Evolutionary conservation across 2,888 invertebrate genomes (phyloP).

Genomic region (Nycteola revayana): DNA sequence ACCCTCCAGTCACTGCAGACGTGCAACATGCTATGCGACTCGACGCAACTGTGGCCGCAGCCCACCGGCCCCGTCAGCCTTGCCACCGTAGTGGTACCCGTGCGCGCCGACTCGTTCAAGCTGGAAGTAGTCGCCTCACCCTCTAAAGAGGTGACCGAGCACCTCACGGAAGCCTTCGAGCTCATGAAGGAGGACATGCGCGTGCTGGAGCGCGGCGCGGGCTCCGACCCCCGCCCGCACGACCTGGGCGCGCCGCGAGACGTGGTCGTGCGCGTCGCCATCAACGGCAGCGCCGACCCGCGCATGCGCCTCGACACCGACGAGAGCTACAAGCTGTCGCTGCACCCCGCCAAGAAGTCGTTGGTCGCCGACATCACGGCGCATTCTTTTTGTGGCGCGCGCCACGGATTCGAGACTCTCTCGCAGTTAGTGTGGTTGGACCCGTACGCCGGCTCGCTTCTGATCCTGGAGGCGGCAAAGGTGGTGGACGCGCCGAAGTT

Average conservation of each 20-base stretch:
- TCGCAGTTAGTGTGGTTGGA: conserved; percentile 92
- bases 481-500: conserved; percentile 90
- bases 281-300: conserved; percentile 78
- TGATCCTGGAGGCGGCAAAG: conserved; percentile 84
- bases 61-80: conserved; percentile 87
- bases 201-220: conserved; percentile 64
- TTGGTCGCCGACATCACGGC: conserved; percentile 84
- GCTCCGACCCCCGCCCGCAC: conserved; percentile 37
- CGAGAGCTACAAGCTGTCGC: conserved; percentile 87
- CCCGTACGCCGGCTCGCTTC: conserved; percentile 83
- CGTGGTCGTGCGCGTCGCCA: conserved; percentile 74
- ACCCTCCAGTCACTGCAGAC: conserved; percentile 84
- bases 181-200: conserved; percentile 77
- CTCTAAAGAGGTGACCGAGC: conserved; percentile 53
- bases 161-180: conserved; percentile 75
- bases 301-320: conserved; percentile 85
- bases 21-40: conserved; percentile 90
- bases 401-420: conserved; percentile 89
- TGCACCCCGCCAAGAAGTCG: conserved; percentile 71
- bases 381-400: conserved; percentile 88
- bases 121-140: conserved; percentile 65
- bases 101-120: conserved; percentile 77
- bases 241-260: conserved; percentile 62
- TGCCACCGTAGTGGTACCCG: conserved; percentile 84
- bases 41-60: conserved; percentile 89